phyloP scores from a whole-genome alignment of 2,113 vertebrate species.

The Sander lucioperca region DNA sequence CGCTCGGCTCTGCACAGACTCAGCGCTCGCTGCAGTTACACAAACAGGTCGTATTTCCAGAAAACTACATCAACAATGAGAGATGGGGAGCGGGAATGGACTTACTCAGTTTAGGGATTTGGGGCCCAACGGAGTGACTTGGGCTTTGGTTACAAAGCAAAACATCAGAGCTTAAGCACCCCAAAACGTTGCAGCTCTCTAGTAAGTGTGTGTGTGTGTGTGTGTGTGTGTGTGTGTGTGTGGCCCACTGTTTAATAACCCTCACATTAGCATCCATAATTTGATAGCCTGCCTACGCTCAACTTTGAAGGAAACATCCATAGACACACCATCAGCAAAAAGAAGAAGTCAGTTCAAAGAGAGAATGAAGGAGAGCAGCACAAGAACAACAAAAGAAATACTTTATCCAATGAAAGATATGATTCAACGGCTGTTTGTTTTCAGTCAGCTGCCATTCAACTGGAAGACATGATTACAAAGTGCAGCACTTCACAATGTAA shows the following conservation, averaged over 20 bases:
- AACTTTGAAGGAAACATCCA: slow-evolving; percentile 48
- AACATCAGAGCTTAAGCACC: slow-evolving; percentile 66
- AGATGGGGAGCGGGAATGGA: slow-evolving; percentile 56
- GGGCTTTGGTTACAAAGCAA: slow-evolving; percentile 81
- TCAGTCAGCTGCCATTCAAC: slow-evolving; percentile 23
- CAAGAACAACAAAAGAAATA: slow-evolving; percentile 52
- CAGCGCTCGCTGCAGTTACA: slow-evolving; percentile 68
- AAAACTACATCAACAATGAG: slow-evolving; percentile 74
- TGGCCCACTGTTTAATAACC: slow-evolving; percentile 64
- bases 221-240: slow-evolving; percentile 23
- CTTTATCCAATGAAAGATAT: slow-evolving; percentile 28
- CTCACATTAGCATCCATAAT: slow-evolving; percentile 70
- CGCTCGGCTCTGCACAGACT: slow-evolving; percentile 65
- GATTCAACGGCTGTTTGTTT: slow-evolving; percentile 37
- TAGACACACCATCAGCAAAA: slow-evolving; percentile 29
- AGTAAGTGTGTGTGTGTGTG: slow-evolving; percentile 34
- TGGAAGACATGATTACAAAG: slow-evolving; percentile 20
- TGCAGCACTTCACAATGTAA: neutral
- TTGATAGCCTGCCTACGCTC: slow-evolving; percentile 57
- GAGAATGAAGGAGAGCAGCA: slow-evolving; percentile 32
- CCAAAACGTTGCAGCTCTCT: slow-evolving; percentile 46
- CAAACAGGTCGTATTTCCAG: slow-evolving; percentile 79
- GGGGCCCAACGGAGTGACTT: slow-evolving; percentile 66
- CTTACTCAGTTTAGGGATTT: slow-evolving; percentile 70
- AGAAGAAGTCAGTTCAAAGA: slow-evolving; percentile 44